phyloP scores from a whole-genome alignment of 1,140 invertebrate species.

The Drosophila arawakana region DNA sequence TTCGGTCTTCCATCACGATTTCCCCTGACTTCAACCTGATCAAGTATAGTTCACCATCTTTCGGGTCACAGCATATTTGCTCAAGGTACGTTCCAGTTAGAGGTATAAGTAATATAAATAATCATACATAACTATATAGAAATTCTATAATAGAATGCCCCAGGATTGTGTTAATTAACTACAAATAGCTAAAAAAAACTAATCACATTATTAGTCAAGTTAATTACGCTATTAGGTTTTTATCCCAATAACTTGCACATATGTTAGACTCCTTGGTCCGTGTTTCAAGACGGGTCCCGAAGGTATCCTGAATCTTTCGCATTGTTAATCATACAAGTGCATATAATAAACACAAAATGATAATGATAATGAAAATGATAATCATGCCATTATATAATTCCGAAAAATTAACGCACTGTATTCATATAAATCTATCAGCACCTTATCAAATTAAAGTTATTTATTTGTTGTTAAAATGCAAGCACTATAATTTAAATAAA shows the following conservation, averaged over 20 bases:
- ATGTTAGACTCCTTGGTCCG: slow-evolving; percentile 96
- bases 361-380: too few species aligned
- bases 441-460: slow-evolving; percentile 40
- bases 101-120: slow-evolving; percentile 51
- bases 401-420: slow-evolving; percentile 50
- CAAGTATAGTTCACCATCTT: slow-evolving; percentile 72
- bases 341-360: slow-evolving; percentile 49
- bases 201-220: slow-evolving; percentile 29
- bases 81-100: slow-evolving; percentile 86
- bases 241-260: slow-evolving; percentile 87
- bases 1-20: too few species aligned
- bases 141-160: too few species aligned
- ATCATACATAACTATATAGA: slow-evolving; percentile 61
- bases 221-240: slow-evolving; percentile 53
- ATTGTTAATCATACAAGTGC: slow-evolving; percentile 55
- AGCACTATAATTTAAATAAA: slow-evolving; percentile 48
- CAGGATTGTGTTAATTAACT: slow-evolving; percentile 58
- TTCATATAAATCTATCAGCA: slow-evolving; percentile 6
- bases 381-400: slow-evolving; percentile 41
- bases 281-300: slow-evolving; percentile 95
- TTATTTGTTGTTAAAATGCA: slow-evolving; percentile 41
- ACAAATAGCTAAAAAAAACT: slow-evolving; percentile 32
- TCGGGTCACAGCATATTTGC: slow-evolving; percentile 82
- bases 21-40: too few species aligned
- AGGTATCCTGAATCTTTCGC: slow-evolving; percentile 86